phyloP scores from a whole-genome alignment of 2,888 invertebrate species.

The Chesias legatella region DNA sequence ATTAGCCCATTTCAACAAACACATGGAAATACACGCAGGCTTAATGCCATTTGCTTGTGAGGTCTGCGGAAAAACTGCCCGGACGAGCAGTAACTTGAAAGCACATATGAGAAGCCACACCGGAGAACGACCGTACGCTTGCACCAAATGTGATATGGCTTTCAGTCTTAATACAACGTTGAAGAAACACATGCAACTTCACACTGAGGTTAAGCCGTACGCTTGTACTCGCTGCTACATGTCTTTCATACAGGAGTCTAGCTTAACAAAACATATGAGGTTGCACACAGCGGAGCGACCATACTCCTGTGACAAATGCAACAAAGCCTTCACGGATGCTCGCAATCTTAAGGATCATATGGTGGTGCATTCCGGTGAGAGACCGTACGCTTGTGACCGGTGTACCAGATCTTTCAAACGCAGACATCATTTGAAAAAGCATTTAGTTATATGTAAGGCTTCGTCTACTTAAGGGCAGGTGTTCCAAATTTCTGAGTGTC shows the following conservation, averaged over 20 bases:
- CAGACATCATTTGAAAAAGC: background rate
- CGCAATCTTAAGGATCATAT: background rate
- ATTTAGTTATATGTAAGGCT: background rate
- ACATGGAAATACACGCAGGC: background rate
- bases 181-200: background rate
- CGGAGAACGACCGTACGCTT: background rate
- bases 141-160: background rate
- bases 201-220: background rate
- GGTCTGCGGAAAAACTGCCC: background rate
- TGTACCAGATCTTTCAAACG: background rate
- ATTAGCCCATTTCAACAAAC: background rate
- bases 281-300: background rate
- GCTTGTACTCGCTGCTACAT: background rate
- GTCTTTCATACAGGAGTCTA: slow-evolving; percentile 1
- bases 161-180: background rate
- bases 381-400: background rate
- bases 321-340: background rate
- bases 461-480: no score
- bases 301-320: background rate
- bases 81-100: background rate
- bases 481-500: no score
- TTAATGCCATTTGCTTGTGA: background rate
- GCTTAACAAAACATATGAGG: slow-evolving; percentile 8
- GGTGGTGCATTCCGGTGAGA: background rate
- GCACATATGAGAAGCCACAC: background rate